Conservation (phyloP, 2,797 vertebrate species). For the Syngnathus acus region DNA sequence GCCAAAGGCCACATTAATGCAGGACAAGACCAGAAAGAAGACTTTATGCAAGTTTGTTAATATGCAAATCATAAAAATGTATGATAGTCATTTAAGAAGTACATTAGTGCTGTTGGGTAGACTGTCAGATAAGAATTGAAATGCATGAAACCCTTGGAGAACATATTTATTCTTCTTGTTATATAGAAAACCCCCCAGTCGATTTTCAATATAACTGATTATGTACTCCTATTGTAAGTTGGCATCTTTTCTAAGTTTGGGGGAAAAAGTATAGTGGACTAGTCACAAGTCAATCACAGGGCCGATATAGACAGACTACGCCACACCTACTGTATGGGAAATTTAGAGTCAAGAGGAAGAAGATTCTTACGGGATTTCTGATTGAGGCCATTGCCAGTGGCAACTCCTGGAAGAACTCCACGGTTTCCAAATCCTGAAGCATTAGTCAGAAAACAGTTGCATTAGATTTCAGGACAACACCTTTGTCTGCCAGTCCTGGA, state of each 20-base stretch:
- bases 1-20: neutral
- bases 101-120: too few species aligned
- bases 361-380: constrained; percentile 79
- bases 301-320: too few species aligned
- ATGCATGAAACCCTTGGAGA: neutral
- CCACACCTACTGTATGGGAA: too few species aligned
- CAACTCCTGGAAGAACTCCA: constrained; percentile 88
- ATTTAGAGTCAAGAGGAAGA: neutral
- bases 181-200: neutral
- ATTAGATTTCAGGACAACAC: neutral
- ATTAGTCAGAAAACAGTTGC: neutral
- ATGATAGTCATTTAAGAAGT: neutral
- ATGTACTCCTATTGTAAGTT: too few species aligned
- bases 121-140: neutral
- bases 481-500: neutral
- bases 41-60: neutral
- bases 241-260: too few species aligned
- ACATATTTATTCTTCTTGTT: neutral
- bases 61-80: neutral
- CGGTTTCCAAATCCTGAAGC: constrained; percentile 66
- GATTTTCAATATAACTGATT: too few species aligned
- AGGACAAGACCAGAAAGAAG: neutral
- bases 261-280: too few species aligned
- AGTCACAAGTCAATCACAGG: too few species aligned
- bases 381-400: constrained; percentile 82